Evolutionary conservation across 2,888 invertebrate species (phyloP).

Genomic region (Diaphora mendica): DNA sequence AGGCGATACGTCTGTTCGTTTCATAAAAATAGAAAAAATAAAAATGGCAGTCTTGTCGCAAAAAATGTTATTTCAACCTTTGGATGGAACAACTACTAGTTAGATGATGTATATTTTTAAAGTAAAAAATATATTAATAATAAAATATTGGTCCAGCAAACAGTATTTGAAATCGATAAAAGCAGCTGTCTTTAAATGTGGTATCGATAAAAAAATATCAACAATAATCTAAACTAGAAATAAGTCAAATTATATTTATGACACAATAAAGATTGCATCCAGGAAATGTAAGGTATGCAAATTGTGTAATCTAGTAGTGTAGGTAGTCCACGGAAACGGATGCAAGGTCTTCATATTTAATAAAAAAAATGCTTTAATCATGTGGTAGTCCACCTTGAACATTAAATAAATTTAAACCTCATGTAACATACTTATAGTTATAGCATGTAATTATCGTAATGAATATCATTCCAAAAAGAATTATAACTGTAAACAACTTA

Average conservation of each 20-base stretch:
- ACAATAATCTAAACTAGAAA: not conserved
- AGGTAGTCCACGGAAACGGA: conserved; percentile 4
- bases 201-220: not conserved
- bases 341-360: not conserved
- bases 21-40: too few relatives aligned
- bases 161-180: not conserved
- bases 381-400: not conserved
- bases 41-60: too few relatives aligned
- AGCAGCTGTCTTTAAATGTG: too few relatives aligned
- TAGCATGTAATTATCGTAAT: not conserved
- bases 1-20: too few relatives aligned
- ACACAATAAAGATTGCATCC: not conserved
- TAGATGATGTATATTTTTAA: too few relatives aligned
- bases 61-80: not conserved
- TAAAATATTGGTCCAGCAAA: not conserved
- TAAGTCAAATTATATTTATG: not conserved
- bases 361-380: not conserved
- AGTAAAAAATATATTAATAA: too few relatives aligned
- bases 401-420: conserved; percentile 4
- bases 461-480: not conserved
- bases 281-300: not conserved
- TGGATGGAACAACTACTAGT: not conserved
- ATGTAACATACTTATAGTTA: not conserved
- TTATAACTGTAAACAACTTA: not conserved
- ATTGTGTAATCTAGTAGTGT: not conserved